phyloP scores from a whole-genome alignment of 2,888 invertebrate species.

The Watsonalla binaria region DNA sequence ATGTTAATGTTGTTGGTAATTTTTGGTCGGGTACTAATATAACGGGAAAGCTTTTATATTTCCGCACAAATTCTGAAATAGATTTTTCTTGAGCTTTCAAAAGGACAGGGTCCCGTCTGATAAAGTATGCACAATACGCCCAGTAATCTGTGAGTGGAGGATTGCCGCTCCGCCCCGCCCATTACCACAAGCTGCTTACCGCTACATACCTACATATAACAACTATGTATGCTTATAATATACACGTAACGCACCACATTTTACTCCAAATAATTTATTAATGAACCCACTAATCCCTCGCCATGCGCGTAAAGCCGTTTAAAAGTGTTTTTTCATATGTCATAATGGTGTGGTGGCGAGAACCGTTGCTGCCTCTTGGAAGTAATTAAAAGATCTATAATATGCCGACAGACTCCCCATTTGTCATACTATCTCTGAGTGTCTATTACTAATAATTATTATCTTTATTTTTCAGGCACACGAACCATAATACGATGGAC shows the following conservation, averaged over 20 bases:
- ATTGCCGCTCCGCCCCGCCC: conserved; percentile 56
- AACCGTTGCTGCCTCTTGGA: too few species aligned
- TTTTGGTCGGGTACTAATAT: neutral
- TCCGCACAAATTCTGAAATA: too few species aligned
- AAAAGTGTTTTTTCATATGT: neutral
- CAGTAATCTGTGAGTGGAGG: conserved; percentile 62
- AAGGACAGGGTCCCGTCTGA: conserved; percentile 35
- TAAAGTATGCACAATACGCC: conserved; percentile 70
- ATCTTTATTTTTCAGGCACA: too few species aligned
- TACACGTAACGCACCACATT: neutral
- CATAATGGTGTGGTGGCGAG: too few species aligned
- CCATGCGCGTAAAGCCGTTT: neutral
- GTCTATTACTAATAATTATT: too few species aligned
- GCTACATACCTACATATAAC: conserved; percentile 17
- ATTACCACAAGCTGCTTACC: conserved; percentile 55
- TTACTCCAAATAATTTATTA: neutral
- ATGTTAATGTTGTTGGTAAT: neutral
- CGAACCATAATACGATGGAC: too few species aligned
- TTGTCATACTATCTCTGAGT: too few species aligned
- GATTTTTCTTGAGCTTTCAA: conserved; percentile 1
- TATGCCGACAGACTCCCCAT: too few species aligned
- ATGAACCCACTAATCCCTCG: neutral
- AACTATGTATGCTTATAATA: conserved; percentile 1
- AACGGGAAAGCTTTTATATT: neutral
- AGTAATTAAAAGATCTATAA: too few species aligned